phyloP scores from a whole-genome alignment of 2,797 vertebrate species.

The Allobates femoralis region DNA sequence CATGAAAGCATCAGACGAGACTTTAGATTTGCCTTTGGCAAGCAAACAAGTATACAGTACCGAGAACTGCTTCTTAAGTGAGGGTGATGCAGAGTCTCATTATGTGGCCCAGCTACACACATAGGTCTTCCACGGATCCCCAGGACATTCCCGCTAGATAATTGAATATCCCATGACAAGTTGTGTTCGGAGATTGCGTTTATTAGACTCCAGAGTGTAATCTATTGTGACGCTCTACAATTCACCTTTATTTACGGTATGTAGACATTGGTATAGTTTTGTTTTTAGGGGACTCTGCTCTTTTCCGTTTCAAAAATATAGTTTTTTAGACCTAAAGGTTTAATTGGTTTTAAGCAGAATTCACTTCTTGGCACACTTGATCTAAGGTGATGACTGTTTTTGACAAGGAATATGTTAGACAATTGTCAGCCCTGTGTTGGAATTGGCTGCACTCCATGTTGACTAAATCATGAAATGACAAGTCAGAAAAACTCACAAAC shows the following conservation, averaged over 20 bases:
- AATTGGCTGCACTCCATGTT: background rate
- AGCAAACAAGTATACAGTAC: slow-evolving; percentile 33
- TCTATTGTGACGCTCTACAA: background rate
- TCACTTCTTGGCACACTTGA: background rate
- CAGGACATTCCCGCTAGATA: slow-evolving; percentile 15
- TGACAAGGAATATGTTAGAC: background rate
- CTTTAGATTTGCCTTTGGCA: slow-evolving; percentile 38
- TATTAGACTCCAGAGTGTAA: background rate
- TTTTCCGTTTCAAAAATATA: background rate
- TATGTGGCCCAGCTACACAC: slow-evolving; percentile 4
- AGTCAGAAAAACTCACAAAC: background rate
- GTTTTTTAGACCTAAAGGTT: too few species aligned
- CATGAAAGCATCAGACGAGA: slow-evolving; percentile 2
- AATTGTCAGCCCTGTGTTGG: background rate
- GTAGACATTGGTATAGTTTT: background rate
- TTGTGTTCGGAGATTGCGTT: background rate
- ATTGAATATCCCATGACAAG: slow-evolving; percentile 14
- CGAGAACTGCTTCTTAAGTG: background rate
- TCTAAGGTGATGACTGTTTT: background rate
- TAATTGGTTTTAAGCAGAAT: background rate
- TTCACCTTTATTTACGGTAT: background rate
- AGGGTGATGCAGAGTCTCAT: slow-evolving; percentile 27
- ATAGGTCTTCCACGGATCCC: background rate
- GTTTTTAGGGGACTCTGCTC: background rate
- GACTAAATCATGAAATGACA: slow-evolving; percentile 3